A percentile compares a stretch with the other conserved stretches of the same genome.
Evolutionary conservation across 2,797 vertebrate species (phyloP).

Genomic region (Acanthis flammea): DNA sequence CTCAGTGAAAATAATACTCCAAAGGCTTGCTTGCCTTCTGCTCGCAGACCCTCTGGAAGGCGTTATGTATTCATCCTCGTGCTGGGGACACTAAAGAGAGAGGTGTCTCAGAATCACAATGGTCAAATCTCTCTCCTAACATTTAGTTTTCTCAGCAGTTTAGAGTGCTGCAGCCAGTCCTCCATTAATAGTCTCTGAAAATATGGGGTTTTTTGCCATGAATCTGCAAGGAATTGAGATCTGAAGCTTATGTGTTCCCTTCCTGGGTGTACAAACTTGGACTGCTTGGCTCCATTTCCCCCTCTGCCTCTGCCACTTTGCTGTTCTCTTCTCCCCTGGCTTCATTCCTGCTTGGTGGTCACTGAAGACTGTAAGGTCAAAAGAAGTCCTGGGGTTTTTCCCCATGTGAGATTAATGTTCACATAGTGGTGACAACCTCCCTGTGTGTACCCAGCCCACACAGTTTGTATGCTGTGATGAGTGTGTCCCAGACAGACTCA

Average conservation of each 20-base stretch:
- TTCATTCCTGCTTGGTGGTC: not conserved
- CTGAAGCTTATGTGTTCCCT: not conserved
- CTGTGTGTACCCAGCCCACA: rapidly evolving
- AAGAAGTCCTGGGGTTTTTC: not conserved
- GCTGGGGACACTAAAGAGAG: not conserved
- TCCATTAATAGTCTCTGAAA: not conserved
- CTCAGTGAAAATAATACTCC: not conserved
- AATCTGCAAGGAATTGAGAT: not conserved
- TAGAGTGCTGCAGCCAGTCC: not conserved
- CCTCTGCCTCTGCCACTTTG: not conserved
- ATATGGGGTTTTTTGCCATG: not conserved
- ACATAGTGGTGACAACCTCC: not conserved
- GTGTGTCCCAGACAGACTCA: not conserved
- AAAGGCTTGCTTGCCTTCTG: not conserved
- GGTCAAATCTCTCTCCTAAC: not conserved
- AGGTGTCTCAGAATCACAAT: not conserved
- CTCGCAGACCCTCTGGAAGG: not conserved
- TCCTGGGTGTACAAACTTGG: not conserved
- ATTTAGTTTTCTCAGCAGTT: not conserved
- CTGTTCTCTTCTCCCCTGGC: not conserved
- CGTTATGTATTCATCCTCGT: not conserved
- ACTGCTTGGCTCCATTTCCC: not conserved
- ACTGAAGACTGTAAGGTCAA: not conserved
- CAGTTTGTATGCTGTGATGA: not conserved
- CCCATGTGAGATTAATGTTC: not conserved